Base-by-base conservation (phyloP, 2,797 vertebrate species). In the Florisuga fusca region DNA sequence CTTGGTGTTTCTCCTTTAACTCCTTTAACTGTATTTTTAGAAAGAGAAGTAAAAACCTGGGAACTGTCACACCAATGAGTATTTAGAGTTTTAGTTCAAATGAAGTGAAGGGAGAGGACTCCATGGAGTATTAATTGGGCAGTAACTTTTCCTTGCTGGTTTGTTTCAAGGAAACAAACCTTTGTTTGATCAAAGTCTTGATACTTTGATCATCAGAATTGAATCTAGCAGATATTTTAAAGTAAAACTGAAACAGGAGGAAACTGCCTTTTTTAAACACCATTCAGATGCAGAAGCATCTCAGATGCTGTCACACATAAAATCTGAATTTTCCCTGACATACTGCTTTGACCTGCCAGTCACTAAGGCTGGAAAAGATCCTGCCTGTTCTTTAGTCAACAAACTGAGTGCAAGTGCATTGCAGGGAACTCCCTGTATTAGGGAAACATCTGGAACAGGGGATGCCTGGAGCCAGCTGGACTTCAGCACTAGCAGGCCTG, bases 401-500 rank as follows among this genome's bases (percentile, higher is more conserved):
- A 59, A 67, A 74, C 45, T 13, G n/a, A 75, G 57, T n/a, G 46
- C 57, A 46, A 59, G 50, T 45, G 45, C n/a, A 5, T 84, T 74
- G 81, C 50, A 55, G 69, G 57, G 68, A 75, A 12, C 58, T 87
- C 66, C 72, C 46, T 48, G 31, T 57, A 1, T 64, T 26, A 25
- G 72, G 19, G 59, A 80, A 89, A 34, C 10, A 20, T 87, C 79
- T 93, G 84, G 68, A 80, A 12, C 7, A 79, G 58, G 43, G 27
- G 62, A 11, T 91, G 84, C 54, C 36, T 46, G 12, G 22, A 93
- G 80, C 90, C 85, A 91, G 90, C 80, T 94, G 90, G 71, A 29
- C 62, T 75, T n/a, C 1, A 23, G 77, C 21, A 17, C 34, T 4
- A 43, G 64, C 57, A 53, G 23, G 19, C 50, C 43, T 84, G n/a